Conservation (phyloP, 2,888 invertebrate genomes). For the Lottia gigantea region DNA sequence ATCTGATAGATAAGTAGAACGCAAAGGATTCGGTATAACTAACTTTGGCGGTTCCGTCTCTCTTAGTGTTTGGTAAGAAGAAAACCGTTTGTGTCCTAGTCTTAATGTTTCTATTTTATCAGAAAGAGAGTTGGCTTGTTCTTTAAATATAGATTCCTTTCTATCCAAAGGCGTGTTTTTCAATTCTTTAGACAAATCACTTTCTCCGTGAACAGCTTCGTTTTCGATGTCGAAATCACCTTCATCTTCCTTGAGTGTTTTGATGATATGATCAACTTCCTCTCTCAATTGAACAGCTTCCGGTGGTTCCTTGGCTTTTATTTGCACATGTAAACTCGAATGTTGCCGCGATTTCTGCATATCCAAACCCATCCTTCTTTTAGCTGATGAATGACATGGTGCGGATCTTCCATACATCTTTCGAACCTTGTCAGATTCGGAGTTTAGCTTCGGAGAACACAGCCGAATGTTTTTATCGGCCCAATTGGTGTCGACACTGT, state of each 20-base stretch:
- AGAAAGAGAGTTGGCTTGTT: background rate
- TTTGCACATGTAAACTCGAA: conserved; percentile 51
- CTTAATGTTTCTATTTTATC: conserved; percentile 11
- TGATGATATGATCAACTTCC: conserved; percentile 53
- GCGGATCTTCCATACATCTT: conserved; percentile 53
- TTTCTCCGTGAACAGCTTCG: background rate
- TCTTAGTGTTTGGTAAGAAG: conserved; percentile 44
- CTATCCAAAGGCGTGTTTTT: background rate
- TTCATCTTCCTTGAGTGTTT: conserved; percentile 48
- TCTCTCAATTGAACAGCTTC: conserved; percentile 52
- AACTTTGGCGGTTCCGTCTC: conserved; percentile 44
- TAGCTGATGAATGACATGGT: conserved; percentile 41
- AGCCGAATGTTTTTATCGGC: conserved; percentile 35
- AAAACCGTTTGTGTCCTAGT: conserved; percentile 25
- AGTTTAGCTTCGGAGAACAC: conserved; percentile 46
- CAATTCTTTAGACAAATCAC: background rate
- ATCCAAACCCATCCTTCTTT: conserved; percentile 35
- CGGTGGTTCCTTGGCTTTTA: conserved; percentile 50
- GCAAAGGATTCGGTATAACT: conserved; percentile 38
- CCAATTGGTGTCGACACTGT: conserved; percentile 48
- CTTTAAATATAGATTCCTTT: conserved; percentile 2
- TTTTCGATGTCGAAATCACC: conserved; percentile 38
- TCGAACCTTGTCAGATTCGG: conserved; percentile 52
- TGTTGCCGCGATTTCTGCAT: conserved; percentile 42
- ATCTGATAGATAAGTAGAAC: conserved; percentile 43